These are phyloP conservation scores for Pionites leucogaster DNA, from an alignment of 2,113 vertebrate genomes.

Conservation along the genomic window DNA sequence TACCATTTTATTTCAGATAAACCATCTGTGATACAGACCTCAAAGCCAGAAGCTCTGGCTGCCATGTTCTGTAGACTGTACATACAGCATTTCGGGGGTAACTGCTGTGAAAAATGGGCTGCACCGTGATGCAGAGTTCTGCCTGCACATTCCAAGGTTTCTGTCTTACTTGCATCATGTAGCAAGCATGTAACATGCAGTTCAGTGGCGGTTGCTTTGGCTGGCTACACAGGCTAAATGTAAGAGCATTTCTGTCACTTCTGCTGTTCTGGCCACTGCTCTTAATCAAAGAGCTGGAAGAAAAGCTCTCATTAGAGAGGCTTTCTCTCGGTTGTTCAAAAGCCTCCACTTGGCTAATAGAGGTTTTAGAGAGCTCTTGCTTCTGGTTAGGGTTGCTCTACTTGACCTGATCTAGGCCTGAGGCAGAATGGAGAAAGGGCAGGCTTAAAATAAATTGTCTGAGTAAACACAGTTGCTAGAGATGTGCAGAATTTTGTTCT, in stretches of 20 bases:
- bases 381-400: slow-evolving; percentile 10
- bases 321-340: not conserved
- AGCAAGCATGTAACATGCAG: not conserved
- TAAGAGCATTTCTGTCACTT: slow-evolving; percentile 1
- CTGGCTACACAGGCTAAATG: not conserved
- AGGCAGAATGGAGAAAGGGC: not conserved
- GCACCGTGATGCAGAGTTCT: not conserved
- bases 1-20: slow-evolving; percentile 76
- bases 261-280: not conserved
- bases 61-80: slow-evolving; percentile 47
- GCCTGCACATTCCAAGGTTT: not conserved
- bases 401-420: slow-evolving; percentile 11
- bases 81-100: slow-evolving; percentile 2
- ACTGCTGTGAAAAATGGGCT: slow-evolving; percentile 22
- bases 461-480: not conserved
- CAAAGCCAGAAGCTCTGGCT: slow-evolving; percentile 1
- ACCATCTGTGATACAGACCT: slow-evolving; percentile 70
- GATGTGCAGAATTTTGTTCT: not conserved
- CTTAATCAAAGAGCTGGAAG: slow-evolving; percentile 30
- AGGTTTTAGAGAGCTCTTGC: not conserved
- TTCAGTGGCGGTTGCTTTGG: slow-evolving; percentile 5
- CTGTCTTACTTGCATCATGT: not conserved
- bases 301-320: slow-evolving; percentile 40
- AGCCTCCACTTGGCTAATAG: not conserved
- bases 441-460: not conserved